A percentile compares a stretch with the other conserved stretches of the same genome.
These are phyloP conservation scores for Dipus sagitta DNA, from an alignment of 2,797 vertebrate genomes.

Conservation along the genomic window DNA sequence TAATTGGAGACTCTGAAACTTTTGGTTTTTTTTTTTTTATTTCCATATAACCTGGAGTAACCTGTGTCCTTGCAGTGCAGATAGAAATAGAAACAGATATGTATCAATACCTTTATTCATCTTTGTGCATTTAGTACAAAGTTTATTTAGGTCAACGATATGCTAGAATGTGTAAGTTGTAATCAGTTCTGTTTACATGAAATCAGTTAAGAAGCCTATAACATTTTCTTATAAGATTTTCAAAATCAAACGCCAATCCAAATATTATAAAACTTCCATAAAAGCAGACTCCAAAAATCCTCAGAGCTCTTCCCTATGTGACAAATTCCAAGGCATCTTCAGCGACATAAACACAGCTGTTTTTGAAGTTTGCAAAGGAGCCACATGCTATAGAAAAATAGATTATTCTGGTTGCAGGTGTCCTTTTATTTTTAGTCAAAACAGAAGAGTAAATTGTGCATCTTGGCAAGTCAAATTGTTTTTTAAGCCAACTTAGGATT, in stretches of 20 bases:
- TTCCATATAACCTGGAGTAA: conserved; percentile 70
- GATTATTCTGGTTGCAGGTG: conserved; percentile 57
- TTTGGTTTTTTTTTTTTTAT: conserved; percentile 78
- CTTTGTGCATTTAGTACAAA: conserved; percentile 81
- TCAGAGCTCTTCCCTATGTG: background rate
- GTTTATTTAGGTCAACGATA: background rate
- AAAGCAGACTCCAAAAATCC: conserved; percentile 68
- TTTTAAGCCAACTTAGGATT: conserved; percentile 68
- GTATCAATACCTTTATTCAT: conserved; percentile 51
- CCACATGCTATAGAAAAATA: conserved; percentile 68
- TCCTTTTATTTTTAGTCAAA: conserved; percentile 65
- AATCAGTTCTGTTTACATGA: background rate
- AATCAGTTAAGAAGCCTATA: conserved; percentile 43
- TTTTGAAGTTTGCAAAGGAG: conserved; percentile 74
- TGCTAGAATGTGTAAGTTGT: conserved; percentile 66
- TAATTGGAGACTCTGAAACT: conserved; percentile 67
- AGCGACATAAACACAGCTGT: conserved; percentile 79
- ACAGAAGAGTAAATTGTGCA: conserved; percentile 57
- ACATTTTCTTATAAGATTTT: conserved; percentile 66
- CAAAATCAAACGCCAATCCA: conserved; percentile 71
- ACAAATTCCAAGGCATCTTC: conserved; percentile 65
- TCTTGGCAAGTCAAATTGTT: conserved; percentile 54
- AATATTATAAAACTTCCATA: conserved; percentile 76
- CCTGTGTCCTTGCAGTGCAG: conserved; percentile 78
- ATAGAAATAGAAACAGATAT: conserved; percentile 68